Evolutionary conservation across 2,888 invertebrate genomes (phyloP).

Genomic region (Nesidiocoris tenuis): DNA sequence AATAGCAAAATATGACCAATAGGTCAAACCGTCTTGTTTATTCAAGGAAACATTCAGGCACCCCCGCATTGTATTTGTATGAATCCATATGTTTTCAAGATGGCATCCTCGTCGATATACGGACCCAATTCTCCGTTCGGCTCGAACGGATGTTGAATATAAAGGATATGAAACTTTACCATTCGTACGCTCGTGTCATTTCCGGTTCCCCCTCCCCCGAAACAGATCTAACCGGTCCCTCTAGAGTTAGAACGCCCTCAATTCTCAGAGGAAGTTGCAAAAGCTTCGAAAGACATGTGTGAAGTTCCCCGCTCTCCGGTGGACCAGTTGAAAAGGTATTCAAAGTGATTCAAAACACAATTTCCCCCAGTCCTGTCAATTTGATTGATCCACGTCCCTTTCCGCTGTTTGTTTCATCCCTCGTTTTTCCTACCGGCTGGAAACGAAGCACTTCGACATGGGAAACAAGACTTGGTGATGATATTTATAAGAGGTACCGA

Average conservation of each 20-base stretch:
- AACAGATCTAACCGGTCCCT: neutral
- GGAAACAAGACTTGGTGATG: neutral
- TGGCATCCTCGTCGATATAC: too few species aligned
- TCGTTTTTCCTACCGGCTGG: neutral
- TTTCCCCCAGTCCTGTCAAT: slow-evolving; percentile 28
- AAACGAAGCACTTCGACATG: neutral
- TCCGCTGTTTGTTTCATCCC: slow-evolving; percentile 15
- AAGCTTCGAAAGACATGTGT: neutral
- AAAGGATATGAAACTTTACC: neutral
- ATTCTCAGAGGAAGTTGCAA: neutral
- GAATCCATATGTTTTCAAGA: too few species aligned
- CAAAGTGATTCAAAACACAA: slow-evolving; percentile 27
- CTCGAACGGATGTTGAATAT: neutral
- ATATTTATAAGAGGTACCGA: neutral
- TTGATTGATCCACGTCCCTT: slow-evolving; percentile 31
- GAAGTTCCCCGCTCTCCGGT: neutral
- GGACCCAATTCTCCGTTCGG: too few species aligned
- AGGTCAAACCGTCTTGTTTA: too few species aligned
- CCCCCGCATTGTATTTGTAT: too few species aligned
- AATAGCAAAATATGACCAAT: too few species aligned
- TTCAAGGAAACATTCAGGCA: too few species aligned
- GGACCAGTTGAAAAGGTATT: slow-evolving; percentile 1
- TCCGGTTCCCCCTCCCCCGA: neutral
- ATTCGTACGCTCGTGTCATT: neutral
- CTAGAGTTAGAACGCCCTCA: neutral